Conservation (phyloP, 2,888 invertebrate species). For the Kryphioiulus occultus region DNA sequence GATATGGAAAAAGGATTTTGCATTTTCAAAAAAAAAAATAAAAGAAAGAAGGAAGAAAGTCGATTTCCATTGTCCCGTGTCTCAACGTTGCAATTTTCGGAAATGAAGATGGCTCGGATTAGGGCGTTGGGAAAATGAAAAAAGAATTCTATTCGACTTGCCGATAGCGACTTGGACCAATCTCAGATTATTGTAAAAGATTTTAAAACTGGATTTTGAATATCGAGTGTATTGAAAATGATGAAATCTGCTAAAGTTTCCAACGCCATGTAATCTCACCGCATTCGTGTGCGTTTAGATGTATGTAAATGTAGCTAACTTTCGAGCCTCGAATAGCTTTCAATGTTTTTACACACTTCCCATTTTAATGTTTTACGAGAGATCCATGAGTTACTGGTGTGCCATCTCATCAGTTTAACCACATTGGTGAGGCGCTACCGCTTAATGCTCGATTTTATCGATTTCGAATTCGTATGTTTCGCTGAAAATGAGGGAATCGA, state of each 20-base stretch:
- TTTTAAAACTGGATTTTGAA: background rate
- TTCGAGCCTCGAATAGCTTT: background rate
- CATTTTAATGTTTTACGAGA: background rate
- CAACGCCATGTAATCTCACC: no score
- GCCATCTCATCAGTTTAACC: background rate
- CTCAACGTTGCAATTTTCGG: constrained; percentile 22
- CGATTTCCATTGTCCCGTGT: background rate
- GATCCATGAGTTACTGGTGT: background rate
- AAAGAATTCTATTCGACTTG: constrained; percentile 14
- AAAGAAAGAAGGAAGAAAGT: background rate
- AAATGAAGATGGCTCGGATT: constrained; percentile 17
- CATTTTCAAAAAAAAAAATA: background rate
- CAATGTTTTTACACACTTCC: background rate
- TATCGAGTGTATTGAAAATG: background rate
- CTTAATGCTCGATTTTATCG: background rate
- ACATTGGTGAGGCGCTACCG: background rate
- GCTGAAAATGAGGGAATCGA: background rate
- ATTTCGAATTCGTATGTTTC: background rate
- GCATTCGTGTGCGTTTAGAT: no score
- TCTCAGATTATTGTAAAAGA: background rate
- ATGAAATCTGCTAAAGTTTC: no score
- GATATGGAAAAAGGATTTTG: background rate
- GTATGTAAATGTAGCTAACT: background rate
- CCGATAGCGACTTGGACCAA: background rate
- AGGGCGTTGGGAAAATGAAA: constrained; percentile 16